Base-by-base conservation (phyloP, 2,113 vertebrate species). In the Eulemur macaco region DNA sequence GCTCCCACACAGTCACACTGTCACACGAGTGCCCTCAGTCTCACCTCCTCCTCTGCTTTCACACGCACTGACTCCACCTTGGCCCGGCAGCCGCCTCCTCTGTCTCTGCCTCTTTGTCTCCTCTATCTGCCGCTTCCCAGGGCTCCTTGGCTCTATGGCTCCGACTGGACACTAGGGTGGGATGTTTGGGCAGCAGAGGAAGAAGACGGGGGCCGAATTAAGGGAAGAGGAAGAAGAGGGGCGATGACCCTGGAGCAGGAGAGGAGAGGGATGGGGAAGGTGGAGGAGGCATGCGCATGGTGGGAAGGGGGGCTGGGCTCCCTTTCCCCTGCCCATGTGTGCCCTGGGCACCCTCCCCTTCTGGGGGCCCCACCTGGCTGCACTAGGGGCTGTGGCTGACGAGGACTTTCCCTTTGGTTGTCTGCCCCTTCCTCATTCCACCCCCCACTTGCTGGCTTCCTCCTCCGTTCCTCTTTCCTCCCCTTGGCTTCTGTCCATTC, bases 331-430 rank as follows among this genome's bases (percentile, higher is more conserved):
- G 88, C 83, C 95, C 63, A 3, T 27, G 80, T 23, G 89, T 82
- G 69, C 69, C 78, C 91, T 68, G 93, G 95, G 54, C 78, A 34
- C 88, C 71, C 91, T 58, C 56, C 39, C 34, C 56, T 83, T 77
- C 91, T 56, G 29, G 87, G 84, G 56, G n/a, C 52, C 90, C 88
- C 50, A 4, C 83, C 74, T 58, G 74, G 80, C 96, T 8, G 68
- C 68, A 37, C 68, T 8, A 15, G 81, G 37, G 87, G 50, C 89
- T 63, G 76, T 39, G 80, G 97, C 88, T 98, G 96, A 98, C 47
- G 1, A 90, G 80, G 77, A 85, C 89, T 96, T 96, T 91, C 91
- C 92, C 63, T 94, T 68, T 85, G 68, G 91, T 96, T 90, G 96
- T 96, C 92, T 86, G 69, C 47, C 93, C 91, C 94, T 39, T 85